A percentile compares a stretch with the other conserved stretches of the same genome.
These are phyloP conservation scores for Xenopus petersii DNA, from an alignment of 2,797 vertebrate species.

Conservation along the genomic window DNA sequence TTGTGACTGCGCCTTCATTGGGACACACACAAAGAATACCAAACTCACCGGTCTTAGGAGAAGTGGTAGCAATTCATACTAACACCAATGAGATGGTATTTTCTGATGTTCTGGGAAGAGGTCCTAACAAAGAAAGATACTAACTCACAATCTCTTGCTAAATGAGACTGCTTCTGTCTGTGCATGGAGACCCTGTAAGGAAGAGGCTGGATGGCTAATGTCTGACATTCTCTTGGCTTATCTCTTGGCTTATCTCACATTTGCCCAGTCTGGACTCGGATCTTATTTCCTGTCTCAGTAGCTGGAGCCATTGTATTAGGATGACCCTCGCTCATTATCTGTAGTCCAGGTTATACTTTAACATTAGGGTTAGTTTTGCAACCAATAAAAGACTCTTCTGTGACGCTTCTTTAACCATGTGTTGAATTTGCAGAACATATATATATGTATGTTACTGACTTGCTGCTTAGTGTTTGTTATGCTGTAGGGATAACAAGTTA, in stretches of 20 bases:
- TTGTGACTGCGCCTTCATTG: no score
- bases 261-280: constrained; percentile 22
- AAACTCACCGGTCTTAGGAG: no score
- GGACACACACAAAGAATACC: no score
- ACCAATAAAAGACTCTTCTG: not conserved
- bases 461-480: no score
- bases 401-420: not conserved
- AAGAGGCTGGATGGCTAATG: constrained; percentile 6
- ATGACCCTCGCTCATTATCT: constrained; percentile 35
- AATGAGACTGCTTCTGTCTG: constrained; percentile 9
- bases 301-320: constrained; percentile 25
- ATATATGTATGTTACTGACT: no score
- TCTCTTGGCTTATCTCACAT: constrained; percentile 30
- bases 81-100: no score
- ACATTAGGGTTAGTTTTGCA: no score
- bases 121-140: not conserved
- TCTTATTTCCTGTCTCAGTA: constrained; percentile 32
- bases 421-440: not conserved
- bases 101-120: no score
- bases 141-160: not conserved
- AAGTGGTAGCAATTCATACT: no score
- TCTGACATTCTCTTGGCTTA: not conserved
- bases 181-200: not conserved
- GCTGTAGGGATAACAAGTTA: no score
- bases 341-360: constrained; percentile 12